Conservation (phyloP, 2,797 vertebrate genomes). For the Sebastes paucispinis region DNA sequence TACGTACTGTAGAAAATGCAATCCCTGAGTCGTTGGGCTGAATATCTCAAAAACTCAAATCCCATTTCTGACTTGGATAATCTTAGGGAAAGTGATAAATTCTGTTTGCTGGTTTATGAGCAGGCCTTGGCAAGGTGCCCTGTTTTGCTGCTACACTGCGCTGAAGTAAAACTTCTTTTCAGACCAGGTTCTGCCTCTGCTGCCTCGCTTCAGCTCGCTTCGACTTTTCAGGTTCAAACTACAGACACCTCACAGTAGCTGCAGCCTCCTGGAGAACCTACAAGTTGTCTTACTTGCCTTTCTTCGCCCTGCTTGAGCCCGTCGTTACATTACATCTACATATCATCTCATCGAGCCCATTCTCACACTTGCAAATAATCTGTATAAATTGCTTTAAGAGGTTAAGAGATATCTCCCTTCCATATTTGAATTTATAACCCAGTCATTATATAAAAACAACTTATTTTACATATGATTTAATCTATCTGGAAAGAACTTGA, state of each 20-base stretch:
- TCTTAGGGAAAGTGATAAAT: neutral
- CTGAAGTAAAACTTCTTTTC: conserved; percentile 23
- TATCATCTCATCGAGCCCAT: neutral
- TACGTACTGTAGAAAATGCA: conserved; percentile 9
- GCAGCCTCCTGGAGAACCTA: neutral
- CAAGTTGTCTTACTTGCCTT: conserved; percentile 4
- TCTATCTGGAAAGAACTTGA: neutral
- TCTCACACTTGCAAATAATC: neutral
- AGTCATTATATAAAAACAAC: neutral
- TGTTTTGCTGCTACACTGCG: conserved; percentile 52
- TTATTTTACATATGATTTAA: neutral
- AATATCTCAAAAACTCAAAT: conserved; percentile 13
- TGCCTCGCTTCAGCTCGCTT: conserved; percentile 29
- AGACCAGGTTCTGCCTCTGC: conserved; percentile 24
- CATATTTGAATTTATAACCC: neutral
- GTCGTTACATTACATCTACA: neutral
- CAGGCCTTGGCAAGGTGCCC: conserved; percentile 24
- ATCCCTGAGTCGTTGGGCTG: neutral
- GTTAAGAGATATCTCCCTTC: neutral
- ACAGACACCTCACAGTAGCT: neutral
- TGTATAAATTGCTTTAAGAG: neutral
- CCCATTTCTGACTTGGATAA: conserved; percentile 26
- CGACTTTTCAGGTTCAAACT: conserved; percentile 1
- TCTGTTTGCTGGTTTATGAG: conserved; percentile 1
- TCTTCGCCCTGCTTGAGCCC: neutral